Base-by-base conservation (phyloP, 2,113 vertebrate species). In the Chlorocebus sabaeus region DNA sequence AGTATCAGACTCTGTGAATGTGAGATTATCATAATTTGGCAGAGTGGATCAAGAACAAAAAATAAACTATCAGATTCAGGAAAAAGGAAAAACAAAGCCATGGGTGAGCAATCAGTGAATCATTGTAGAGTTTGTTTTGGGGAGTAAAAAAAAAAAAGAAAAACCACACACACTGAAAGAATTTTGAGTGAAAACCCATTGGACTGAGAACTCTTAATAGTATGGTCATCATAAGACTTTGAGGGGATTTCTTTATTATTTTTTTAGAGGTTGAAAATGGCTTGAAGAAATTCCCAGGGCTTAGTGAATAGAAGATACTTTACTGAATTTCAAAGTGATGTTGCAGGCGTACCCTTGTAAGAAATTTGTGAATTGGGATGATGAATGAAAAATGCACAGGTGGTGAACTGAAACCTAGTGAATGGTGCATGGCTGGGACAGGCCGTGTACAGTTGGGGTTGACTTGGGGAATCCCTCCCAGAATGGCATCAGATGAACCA, bases 11-110 rank as follows among this genome's bases (percentile, higher is more conserved):
- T 92, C 57, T 9, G 35, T 93, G 75, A 92, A 92, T 88, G 72
- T 96, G 64, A 92, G 87, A 92, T 85, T 81, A 75, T 96, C 90
- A 40, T 50, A 38, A 68, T 94, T 95, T 97, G 96, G 81, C 90
- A 96, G 78, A 94, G 70, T 55, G n/a, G 50, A 86, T 40, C 78
- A 94, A 61, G 43, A 78, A 40, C 73, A 89, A 95, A 87, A 97
- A 73, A 79, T 67, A 88, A 96, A 85, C 30, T 89, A 93, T 96
- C 84, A 89, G 61, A 92, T 90, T 96, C 40, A 67, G 50, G n/a
- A 40, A 48, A 84, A 86, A 83, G 80, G 68, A 90, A 78, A 94
- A 89, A 78, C 14, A 70, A 75, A 73, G 64, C 25, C 8, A 45
- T 64, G 88, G 68, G 9, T 75, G 85, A 93, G 38, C 43, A 95